Evolutionary conservation across 1,140 invertebrate genomes (phyloP), one percentile per base, ranked within the genome.

Genomic region (Trachelipus rathkii): DNA sequence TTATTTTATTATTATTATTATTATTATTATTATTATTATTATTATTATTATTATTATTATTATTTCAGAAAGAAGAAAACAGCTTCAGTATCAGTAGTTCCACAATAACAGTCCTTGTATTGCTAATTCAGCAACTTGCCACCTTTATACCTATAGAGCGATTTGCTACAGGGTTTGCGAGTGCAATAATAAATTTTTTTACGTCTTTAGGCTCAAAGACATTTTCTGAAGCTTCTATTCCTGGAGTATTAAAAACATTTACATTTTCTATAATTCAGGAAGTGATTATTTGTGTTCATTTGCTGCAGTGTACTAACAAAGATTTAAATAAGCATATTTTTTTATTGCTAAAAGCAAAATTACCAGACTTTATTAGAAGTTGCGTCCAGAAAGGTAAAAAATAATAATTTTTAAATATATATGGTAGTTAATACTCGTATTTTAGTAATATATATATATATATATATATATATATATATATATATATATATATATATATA

Each of bases 211-310:
- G 33, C 33, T 33, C 33, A 33, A 33, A 33, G 6, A 33, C 33
- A 33, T 33, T 33, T 33, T 33, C 33, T 33, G 33, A 33, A 71
- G 33, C 11, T 21, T 77, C 75, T 71, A 71, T 80, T 15, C 53
- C 43, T 77, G 74, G 79, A 19, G 67, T 97, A 74, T 92, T 91
- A 85, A 92, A 92, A 87, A 89, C 93, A 82, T 88, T 96, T 79
- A 91, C 91, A 83, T 89, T 96, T 79, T 92, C 91, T 72, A 88
- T 91, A 82, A 91, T 95, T 15, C 93, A 95, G 86, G 95, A 97
- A 88, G 92, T 95, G 82, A 91, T 92, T 23, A 91, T 96, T 86
- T 92, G 92, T 46, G 87, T 97, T 83, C 91, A 92, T 70, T 86
- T 96, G 73, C 89, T 92, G 60, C 89, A 92, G 84, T 95, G 94